These are phyloP conservation scores for Nymphicus hollandicus DNA, from an alignment of 2,113 vertebrate species.

Conservation along the genomic window DNA sequence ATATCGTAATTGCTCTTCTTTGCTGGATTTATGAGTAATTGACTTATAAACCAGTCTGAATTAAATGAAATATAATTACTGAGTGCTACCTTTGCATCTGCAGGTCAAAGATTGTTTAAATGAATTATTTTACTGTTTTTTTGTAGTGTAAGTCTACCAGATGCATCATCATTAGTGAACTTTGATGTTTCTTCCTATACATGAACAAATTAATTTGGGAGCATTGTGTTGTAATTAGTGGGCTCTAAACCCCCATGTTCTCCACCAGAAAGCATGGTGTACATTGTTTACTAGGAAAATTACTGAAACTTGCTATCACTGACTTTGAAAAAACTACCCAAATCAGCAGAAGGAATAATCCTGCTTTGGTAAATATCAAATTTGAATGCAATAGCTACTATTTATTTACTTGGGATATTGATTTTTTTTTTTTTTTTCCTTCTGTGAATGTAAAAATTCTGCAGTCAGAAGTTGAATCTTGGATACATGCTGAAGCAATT, in stretches of 20 bases:
- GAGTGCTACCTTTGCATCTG: background rate
- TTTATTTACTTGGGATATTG: background rate
- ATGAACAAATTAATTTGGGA: background rate
- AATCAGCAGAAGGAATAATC: background rate
- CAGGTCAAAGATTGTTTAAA: background rate
- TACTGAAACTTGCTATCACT: background rate
- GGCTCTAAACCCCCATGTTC: background rate
- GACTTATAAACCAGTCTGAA: background rate
- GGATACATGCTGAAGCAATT: background rate
- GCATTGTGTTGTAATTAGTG: background rate
- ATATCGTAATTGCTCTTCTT: background rate
- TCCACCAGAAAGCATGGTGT: background rate
- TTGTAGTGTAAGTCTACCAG: background rate
- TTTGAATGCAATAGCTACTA: background rate
- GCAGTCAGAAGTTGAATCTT: background rate
- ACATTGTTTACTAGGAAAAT: background rate
- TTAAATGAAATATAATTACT: background rate
- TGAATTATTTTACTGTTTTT: background rate
- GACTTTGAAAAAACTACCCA: background rate
- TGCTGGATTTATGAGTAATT: background rate
- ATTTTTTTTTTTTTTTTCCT: background rate
- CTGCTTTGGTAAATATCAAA: background rate
- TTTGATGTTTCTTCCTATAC: background rate
- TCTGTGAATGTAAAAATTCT: background rate
- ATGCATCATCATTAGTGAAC: background rate